Evolutionary conservation across 2,888 invertebrate genomes (phyloP).

Genomic region (Tetragnatha montana): DNA sequence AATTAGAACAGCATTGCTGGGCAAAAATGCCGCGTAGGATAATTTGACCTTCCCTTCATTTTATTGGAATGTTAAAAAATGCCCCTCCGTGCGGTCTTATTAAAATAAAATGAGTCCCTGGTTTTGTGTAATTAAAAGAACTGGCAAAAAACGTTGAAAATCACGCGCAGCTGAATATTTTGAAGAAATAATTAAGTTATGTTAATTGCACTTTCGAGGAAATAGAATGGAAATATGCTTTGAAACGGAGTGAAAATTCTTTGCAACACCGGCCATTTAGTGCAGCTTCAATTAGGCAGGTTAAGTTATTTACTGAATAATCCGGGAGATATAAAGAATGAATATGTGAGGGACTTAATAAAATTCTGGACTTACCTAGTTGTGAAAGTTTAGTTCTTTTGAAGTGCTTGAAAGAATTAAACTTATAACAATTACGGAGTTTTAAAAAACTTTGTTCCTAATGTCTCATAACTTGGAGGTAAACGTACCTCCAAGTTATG

Average conservation of each 20-base stretch:
- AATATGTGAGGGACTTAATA: no score
- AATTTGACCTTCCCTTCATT: slow-evolving; percentile 40
- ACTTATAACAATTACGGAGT: no score
- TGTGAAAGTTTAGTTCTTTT: no score
- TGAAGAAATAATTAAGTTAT: slow-evolving; percentile 51
- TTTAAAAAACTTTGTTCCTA: no score
- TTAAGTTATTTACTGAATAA: slow-evolving; percentile 28
- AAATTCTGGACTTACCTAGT: no score
- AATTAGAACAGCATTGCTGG: slow-evolving; percentile 55
- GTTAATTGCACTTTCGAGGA: slow-evolving; percentile 42
- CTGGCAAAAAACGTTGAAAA: slow-evolving; percentile 28
- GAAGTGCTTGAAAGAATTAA: no score
- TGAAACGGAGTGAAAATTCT: neutral
- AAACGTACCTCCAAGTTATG: no score
- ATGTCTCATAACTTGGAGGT: no score
- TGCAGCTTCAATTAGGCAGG: slow-evolving; percentile 7
- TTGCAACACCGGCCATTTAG: slow-evolving; percentile 16
- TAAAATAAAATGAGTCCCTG: slow-evolving; percentile 60
- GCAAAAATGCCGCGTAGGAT: slow-evolving; percentile 41
- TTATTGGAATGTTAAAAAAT: slow-evolving; percentile 37
- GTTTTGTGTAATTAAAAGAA: slow-evolving; percentile 58
- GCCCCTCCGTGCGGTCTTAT: slow-evolving; percentile 30
- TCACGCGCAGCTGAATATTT: slow-evolving; percentile 33
- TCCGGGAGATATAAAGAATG: neutral
- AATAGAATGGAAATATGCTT: slow-evolving; percentile 1